Conservation (phyloP, 2,113 vertebrate genomes). For the Loxodonta africana region DNA sequence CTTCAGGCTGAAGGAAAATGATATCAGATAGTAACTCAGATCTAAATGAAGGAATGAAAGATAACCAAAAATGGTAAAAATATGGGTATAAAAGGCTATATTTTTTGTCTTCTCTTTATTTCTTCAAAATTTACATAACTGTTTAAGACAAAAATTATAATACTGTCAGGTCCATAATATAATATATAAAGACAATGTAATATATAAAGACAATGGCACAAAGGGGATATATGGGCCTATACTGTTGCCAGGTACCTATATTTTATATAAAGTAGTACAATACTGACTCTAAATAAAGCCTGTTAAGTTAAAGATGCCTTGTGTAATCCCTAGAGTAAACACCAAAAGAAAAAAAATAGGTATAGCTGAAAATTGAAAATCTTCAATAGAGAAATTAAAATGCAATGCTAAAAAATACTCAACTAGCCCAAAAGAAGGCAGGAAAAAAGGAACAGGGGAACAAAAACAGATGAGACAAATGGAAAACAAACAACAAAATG, state of each 20-base stretch:
- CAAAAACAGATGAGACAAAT: neutral
- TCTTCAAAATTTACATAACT: neutral
- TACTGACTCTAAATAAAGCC: neutral
- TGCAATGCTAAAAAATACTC: neutral
- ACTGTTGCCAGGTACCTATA: accelerated
- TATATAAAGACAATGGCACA: neutral
- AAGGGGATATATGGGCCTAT: too few relatives aligned
- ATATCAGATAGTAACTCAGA: neutral
- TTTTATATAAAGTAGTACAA: neutral
- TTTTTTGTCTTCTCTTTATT: neutral
- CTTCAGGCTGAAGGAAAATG: neutral
- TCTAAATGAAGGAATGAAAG: neutral
- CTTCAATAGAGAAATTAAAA: neutral
- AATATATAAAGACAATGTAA: neutral
- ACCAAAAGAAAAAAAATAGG: neutral
- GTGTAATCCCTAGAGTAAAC: neutral
- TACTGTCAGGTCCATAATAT: neutral
- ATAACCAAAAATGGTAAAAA: neutral
- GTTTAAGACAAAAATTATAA: neutral
- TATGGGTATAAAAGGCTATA: neutral
- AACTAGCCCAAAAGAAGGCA: neutral
- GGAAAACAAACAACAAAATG: neutral
- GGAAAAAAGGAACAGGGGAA: slow-evolving; percentile 7
- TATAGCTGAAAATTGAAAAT: neutral
- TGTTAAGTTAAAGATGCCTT: neutral